These are phyloP conservation scores for Lithophane ornitopus DNA, from an alignment of 2,888 invertebrate species.

Conservation along the genomic window DNA sequence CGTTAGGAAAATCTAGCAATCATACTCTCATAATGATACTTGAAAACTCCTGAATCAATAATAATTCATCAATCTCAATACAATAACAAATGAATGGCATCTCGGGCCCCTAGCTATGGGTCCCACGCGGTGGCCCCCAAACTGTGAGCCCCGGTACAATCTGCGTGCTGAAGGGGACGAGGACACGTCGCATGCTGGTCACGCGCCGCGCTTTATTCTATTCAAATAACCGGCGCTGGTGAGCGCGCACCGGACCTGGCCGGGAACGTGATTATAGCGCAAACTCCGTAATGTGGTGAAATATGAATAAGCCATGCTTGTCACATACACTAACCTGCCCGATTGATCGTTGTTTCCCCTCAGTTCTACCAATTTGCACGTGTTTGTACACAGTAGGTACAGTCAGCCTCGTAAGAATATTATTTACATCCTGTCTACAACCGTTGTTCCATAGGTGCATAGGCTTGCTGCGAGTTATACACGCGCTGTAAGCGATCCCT, in stretches of 20 bases:
- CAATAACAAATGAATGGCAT: background rate
- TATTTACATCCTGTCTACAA: too few species aligned
- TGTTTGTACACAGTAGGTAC: background rate
- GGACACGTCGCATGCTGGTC: conserved; percentile 11
- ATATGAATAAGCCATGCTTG: background rate
- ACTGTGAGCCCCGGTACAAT: background rate
- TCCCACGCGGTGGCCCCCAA: background rate
- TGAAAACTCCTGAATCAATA: background rate
- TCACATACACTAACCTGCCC: background rate
- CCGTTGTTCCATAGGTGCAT: too few species aligned
- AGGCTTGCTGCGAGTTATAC: too few species aligned
- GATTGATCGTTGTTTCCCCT: conserved; percentile 5
- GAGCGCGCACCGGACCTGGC: background rate
- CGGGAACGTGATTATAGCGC: background rate
- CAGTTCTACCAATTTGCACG: background rate
- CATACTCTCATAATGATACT: background rate
- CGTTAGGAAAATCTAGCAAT: background rate
- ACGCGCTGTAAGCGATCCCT: too few species aligned
- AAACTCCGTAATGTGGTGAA: background rate
- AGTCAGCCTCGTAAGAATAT: background rate
- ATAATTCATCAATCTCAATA: background rate
- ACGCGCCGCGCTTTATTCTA: conserved; percentile 29
- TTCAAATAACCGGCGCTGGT: conserved; percentile 19
- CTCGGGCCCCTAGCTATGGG: background rate
- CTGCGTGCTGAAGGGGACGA: background rate